Evolutionary conservation across 1,140 invertebrate genomes (phyloP).

Genomic region (Drosophila mayri): DNA sequence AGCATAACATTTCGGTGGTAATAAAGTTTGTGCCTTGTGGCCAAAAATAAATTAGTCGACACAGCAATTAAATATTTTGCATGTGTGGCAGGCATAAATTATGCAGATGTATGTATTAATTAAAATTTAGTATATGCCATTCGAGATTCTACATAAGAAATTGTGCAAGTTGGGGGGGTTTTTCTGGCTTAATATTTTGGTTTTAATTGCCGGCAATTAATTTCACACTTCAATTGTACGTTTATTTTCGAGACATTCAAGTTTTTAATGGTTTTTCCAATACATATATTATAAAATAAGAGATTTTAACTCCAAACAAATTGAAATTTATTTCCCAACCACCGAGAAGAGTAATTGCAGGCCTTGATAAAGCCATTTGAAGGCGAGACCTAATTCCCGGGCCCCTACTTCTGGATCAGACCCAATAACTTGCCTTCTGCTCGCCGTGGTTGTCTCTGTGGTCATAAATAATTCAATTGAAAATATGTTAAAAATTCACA

Average conservation of each 20-base stretch:
- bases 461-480: slow-evolving; percentile 49
- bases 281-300: neutral
- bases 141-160: neutral
- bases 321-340: neutral
- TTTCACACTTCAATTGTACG: neutral
- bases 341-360: neutral
- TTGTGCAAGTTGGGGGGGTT: neutral
- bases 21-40: slow-evolving; percentile 33
- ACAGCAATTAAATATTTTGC: slow-evolving; percentile 42
- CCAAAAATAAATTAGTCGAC: slow-evolving; percentile 32
- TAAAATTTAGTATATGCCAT: slow-evolving; percentile 22
- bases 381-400: neutral
- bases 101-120: slow-evolving; percentile 35
- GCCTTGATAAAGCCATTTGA: slow-evolving; percentile 4
- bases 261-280: neutral
- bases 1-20: neutral
- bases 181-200: neutral
- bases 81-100: slow-evolving; percentile 29
- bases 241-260: neutral
- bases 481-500: slow-evolving; percentile 51
- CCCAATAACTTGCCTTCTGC: slow-evolving; percentile 1
- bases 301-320: neutral
- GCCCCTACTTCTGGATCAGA: neutral
- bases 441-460: slow-evolving; percentile 8
- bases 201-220: slow-evolving; percentile 3